Evolutionary conservation across 2,888 invertebrate species (phyloP), one percentile per base, ranked within the genome.

Genomic region (Ypsolopha scabrella): DNA sequence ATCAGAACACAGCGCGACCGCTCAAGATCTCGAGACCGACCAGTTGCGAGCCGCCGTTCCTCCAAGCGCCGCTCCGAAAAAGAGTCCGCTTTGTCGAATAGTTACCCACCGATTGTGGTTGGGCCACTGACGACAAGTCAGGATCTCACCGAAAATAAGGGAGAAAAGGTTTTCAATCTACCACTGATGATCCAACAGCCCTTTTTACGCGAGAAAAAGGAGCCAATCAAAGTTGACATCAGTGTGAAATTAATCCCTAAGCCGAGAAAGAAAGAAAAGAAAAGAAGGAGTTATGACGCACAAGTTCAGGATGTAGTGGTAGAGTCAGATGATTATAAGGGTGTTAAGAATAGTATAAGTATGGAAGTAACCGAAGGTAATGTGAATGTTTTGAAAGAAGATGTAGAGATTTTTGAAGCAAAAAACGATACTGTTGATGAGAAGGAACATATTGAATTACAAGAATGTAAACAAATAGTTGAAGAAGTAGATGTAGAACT

Each of bases 191-290:
- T 87, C 70, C 85, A 87, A 87, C 87, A 87, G 76, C 87, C 87
- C 85, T 87, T 87, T 87, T 87, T 87, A 87, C 87, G 80, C 52
- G 87, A 86, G 86, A 87, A 87, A 87, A 90, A 90, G 88, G 90
- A 90, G 79, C 92, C 92, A 51, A 90, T 93, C 62, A 93, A 92
- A 87, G 90, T 93, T 79, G 93, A 93, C 72, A 92, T 93, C 66
- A 92, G 91, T 75, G 92, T 93, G 57, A 92, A 92, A 74, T 83
- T 93, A 72, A 89, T 92, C 74, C 91, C 92, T 58, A 91, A 92
- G 54, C 72, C 81, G 48, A 75, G 75, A 50, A 87, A 81, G 59
- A 81, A 74, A 60, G 86, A 87, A 48, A 82, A 70, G 58, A 83
- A 78, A 59, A 75, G 67, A 60, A 52, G 48, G 50, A 44, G 37